These are phyloP conservation scores for Fistularia tabacaria DNA, from an alignment of 2,797 vertebrate species.

Conservation along the genomic window DNA sequence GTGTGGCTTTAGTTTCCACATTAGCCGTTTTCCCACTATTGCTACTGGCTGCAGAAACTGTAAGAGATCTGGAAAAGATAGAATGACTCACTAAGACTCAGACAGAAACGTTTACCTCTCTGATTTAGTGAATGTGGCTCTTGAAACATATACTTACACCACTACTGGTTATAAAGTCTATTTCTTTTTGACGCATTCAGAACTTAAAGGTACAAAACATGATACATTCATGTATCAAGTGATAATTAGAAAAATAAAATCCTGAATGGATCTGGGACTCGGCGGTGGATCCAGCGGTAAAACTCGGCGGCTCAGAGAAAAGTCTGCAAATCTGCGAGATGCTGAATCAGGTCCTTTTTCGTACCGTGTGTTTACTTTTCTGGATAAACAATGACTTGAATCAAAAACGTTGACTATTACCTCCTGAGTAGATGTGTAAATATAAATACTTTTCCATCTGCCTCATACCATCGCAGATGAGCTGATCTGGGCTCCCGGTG, in stretches of 20 bases:
- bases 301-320: not conserved
- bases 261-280: constrained; percentile 24
- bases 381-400: constrained; percentile 20
- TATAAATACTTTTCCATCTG: too few relatives aligned
- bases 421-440: too few relatives aligned
- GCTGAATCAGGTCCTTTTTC: constrained; percentile 14
- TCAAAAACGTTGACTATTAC: constrained; percentile 4
- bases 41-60: constrained; percentile 67
- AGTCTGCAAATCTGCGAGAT: constrained; percentile 16
- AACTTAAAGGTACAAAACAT: too few relatives aligned
- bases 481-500: too few relatives aligned
- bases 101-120: constrained; percentile 61
- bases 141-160: constrained; percentile 34
- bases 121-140: constrained; percentile 51
- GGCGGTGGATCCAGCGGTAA: constrained; percentile 13
- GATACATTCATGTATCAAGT: too few relatives aligned
- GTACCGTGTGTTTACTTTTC: constrained; percentile 20
- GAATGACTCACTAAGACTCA: constrained; percentile 73
- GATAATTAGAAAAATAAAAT: too few relatives aligned
- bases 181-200: not conserved
- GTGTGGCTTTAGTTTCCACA: constrained; percentile 79
- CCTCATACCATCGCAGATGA: too few relatives aligned
- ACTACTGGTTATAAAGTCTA: not conserved
- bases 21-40: constrained; percentile 73
- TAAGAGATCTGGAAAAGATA: constrained; percentile 82